Evolutionary conservation across 2,113 vertebrate genomes (phyloP), one percentile per base, ranked within the genome.

Genomic region (Australoheros scitulus): DNA sequence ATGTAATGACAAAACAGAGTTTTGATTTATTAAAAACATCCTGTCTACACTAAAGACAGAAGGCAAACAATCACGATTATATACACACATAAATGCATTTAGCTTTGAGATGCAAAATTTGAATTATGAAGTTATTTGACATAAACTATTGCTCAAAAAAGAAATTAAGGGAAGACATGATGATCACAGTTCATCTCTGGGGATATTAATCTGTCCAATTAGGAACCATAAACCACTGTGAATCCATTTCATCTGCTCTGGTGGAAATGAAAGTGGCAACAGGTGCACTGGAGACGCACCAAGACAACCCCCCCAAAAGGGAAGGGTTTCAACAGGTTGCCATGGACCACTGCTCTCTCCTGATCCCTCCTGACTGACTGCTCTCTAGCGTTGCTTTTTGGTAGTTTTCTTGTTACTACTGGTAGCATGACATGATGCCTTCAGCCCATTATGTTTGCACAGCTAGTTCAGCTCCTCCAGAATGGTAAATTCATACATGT

Each of bases 241-340:
- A 68, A 68, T 68, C 64, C 8, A 50, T 29, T 50, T 50, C 64
- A 68, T 8, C 64, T 29, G 64, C 47, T 68, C 47, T 50, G 64
- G 64, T 50, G 41, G 2, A 26, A 26, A 26, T 26, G 26, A 26
- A 26, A 68, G 41, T 11, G 1, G 26, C 65, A 70, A 70, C 64
- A 50, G 24, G 24, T 70, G 64, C 22, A 70, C 9, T 70, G 15
- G 22, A 50, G 3, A 0, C 0, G 9, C 24, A 17, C 29, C 24
- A 70, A 50, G 22, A 43, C 11, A 43, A 43, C 11, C 41, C 41
- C 26, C 11, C 41, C 1, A 14, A 43, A 43, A 43, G 41, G 41
- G 41, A 43, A 70, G 29, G 24, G 65, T 50, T 50, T 70, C 36
- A 52, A 50, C 24, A 52, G 43, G 43, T 70, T 7, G 17, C 24